Percentiles rank a stretch among this genome's conserved stretches.
phyloP scores from a whole-genome alignment of 2,888 invertebrate genomes.

The Himalopsyche anomala region DNA sequence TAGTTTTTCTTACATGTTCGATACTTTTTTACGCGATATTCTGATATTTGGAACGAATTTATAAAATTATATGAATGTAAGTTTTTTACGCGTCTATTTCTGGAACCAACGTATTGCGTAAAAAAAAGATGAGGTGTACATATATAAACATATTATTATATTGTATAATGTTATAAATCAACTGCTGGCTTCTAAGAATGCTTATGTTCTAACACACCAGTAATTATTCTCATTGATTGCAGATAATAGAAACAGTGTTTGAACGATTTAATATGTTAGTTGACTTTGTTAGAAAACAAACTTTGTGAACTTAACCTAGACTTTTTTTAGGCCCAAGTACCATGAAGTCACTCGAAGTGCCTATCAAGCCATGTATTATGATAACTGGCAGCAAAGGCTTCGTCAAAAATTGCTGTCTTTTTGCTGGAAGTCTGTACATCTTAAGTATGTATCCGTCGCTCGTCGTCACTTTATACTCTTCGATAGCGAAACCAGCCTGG shows the following conservation, averaged over 20 bases:
- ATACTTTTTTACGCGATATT: too few relatives aligned
- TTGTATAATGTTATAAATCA: background rate
- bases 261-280: too few relatives aligned
- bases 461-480: slow-evolving; percentile 75
- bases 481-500: slow-evolving; percentile 74
- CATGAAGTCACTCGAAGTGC: slow-evolving; percentile 83
- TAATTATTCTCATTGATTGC: too few relatives aligned
- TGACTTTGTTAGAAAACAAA: too few relatives aligned
- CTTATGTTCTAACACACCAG: background rate
- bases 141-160: too few relatives aligned
- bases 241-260: too few relatives aligned
- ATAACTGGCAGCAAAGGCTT: slow-evolving; percentile 70
- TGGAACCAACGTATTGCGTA: too few relatives aligned
- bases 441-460: slow-evolving; percentile 80
- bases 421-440: slow-evolving; percentile 79
- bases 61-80: too few relatives aligned
- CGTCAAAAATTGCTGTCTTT: slow-evolving; percentile 68
- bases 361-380: slow-evolving; percentile 79
- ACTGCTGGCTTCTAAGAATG: background rate
- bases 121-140: too few relatives aligned
- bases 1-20: too few relatives aligned
- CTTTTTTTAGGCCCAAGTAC: slow-evolving; percentile 82
- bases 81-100: too few relatives aligned
- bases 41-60: too few relatives aligned
- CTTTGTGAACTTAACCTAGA: slow-evolving; percentile 73